A percentile compares a stretch with the other conserved stretches of the same genome.
Evolutionary conservation across 2,888 invertebrate species (phyloP).

Genomic region (Dromius quadrimaculatus): DNA sequence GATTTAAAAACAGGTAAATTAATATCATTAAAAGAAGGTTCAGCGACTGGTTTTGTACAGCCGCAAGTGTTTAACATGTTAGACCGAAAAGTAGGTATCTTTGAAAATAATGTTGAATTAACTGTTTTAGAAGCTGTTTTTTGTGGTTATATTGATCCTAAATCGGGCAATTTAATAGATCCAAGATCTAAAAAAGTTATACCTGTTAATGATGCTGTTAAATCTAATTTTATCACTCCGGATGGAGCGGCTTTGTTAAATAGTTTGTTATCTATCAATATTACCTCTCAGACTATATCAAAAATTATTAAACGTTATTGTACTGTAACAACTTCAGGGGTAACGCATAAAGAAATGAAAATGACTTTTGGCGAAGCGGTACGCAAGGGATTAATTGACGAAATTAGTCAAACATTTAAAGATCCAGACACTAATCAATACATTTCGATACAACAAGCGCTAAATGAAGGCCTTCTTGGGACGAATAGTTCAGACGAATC

Average conservation of each 20-base stretch:
- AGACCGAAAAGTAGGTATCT: conserved; percentile 84
- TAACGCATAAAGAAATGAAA: conserved; percentile 68
- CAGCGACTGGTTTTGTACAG: conserved; percentile 81
- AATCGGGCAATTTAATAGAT: conserved; percentile 87
- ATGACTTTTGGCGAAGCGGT: conserved; percentile 85
- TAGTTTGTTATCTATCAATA: conserved; percentile 87
- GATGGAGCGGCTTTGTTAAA: conserved; percentile 89
- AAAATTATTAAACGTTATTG: conserved; percentile 86
- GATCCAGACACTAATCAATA: conserved; percentile 81
- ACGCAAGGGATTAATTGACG: conserved; percentile 83
- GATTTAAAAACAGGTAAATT: conserved; percentile 81
- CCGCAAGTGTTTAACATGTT: conserved; percentile 90
- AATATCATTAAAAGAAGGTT: conserved; percentile 84
- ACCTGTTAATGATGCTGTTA: conserved; percentile 88
- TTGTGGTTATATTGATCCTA: conserved; percentile 87
- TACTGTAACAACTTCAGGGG: conserved; percentile 78
- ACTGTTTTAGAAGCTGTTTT: conserved; percentile 90
- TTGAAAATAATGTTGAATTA: conserved; percentile 80
- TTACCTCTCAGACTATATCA: conserved; percentile 89
- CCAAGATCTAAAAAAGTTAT: conserved; percentile 77
- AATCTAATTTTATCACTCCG: conserved; percentile 85
- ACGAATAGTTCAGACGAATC: conserved; percentile 61
- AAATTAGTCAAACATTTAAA: conserved; percentile 79
- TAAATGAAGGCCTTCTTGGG: conserved; percentile 78
- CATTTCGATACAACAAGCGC: conserved; percentile 82